phyloP scores from a whole-genome alignment of 2,113 vertebrate genomes.

The Otocyon megalotis region DNA sequence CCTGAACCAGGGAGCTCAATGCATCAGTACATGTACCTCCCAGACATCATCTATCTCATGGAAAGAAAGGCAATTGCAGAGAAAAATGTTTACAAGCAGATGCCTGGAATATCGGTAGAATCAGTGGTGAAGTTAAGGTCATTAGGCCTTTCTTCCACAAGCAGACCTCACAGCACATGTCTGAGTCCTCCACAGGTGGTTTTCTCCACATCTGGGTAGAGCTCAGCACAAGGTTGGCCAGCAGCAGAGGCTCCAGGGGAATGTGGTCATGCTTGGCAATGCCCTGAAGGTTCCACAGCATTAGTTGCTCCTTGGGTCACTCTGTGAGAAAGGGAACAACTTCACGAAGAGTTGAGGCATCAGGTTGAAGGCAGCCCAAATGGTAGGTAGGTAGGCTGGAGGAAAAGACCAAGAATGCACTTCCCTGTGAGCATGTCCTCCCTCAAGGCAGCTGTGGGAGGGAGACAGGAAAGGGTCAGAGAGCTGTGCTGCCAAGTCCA shows the following conservation, averaged over 20 bases:
- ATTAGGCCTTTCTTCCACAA: background rate
- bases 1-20: background rate
- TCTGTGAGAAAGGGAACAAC: background rate
- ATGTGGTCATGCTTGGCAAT: background rate
- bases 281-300: background rate
- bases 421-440: background rate
- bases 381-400: background rate
- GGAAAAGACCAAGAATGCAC: background rate
- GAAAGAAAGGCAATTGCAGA: background rate
- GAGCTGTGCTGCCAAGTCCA: background rate
- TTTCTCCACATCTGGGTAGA: background rate
- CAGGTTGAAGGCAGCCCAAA: background rate
- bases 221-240: background rate
- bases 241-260: background rate
- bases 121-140: background rate
- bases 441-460: background rate
- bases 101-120: accelerated
- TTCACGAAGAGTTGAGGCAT: background rate
- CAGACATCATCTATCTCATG: background rate
- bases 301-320: background rate
- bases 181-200: background rate
- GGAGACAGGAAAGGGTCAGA: accelerated
- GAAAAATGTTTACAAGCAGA: background rate
- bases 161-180: background rate
- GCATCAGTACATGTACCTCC: background rate